Evolutionary conservation across 1,140 invertebrate genomes (phyloP).

Genomic region (Antheraea mylitta): DNA sequence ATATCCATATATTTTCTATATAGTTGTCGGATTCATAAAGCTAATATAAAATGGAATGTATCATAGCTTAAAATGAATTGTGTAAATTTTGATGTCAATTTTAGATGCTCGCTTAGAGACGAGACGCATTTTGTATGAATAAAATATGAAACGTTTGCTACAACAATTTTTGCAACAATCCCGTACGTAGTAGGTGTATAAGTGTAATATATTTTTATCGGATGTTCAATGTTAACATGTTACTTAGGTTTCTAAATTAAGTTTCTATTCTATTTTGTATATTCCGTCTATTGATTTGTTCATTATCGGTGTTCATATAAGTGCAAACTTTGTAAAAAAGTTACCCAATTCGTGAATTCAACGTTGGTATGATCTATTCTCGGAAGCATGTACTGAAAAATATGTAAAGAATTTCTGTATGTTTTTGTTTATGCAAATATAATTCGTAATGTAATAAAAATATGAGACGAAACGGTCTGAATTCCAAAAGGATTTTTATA

Average conservation of each 20-base stretch:
- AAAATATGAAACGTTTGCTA: slow-evolving; percentile 46
- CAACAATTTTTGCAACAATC: slow-evolving; percentile 66
- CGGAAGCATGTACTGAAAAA: too few relatives aligned
- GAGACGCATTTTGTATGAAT: slow-evolving; percentile 55
- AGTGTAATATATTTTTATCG: slow-evolving; percentile 29
- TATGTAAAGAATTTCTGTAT: not conserved
- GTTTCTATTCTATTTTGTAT: slow-evolving; percentile 2
- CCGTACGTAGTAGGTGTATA: slow-evolving; percentile 34
- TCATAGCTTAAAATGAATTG: slow-evolving; percentile 64
- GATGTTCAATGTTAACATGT: slow-evolving; percentile 1
- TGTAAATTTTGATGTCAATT: slow-evolving; percentile 77
- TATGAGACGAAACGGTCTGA: too few relatives aligned
- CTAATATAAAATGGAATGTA: slow-evolving; percentile 43
- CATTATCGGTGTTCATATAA: not conserved
- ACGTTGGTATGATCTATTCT: not conserved
- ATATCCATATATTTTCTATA: slow-evolving; percentile 64
- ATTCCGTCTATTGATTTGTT: slow-evolving; percentile 4
- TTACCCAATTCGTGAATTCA: not conserved
- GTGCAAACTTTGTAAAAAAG: not conserved
- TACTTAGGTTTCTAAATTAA: not conserved
- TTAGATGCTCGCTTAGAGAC: slow-evolving; percentile 55
- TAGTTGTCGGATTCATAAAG: slow-evolving; percentile 66
- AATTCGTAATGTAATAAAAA: too few relatives aligned
- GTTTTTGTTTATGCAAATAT: too few relatives aligned
- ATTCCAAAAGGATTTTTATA: too few relatives aligned